Percentiles rank a stretch among this genome's conserved stretches.
These are phyloP conservation scores for Girardinus metallicus DNA, from an alignment of 2,797 vertebrate genomes.

Conservation along the genomic window DNA sequence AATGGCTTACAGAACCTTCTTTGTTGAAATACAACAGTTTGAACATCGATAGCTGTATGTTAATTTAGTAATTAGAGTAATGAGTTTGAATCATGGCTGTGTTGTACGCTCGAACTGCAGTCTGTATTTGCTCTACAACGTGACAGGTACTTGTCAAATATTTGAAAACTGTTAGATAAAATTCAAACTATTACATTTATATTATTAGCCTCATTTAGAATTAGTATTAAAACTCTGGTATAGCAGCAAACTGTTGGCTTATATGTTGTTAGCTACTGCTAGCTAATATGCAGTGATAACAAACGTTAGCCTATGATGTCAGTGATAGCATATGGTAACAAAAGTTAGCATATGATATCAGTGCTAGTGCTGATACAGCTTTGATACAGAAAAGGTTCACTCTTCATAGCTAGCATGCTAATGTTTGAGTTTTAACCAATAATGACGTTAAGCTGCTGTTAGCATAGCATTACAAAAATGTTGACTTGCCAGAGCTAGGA, in stretches of 20 bases:
- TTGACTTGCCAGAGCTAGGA: no score
- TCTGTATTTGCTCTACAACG: not conserved
- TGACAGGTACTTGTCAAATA: not conserved
- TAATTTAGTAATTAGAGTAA: no score
- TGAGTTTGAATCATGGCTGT: not conserved
- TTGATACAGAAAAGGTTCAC: not conserved
- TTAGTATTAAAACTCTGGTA: not conserved
- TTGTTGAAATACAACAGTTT: not conserved
- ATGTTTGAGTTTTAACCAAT: not conserved
- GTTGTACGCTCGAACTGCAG: not conserved
- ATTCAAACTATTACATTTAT: not conserved
- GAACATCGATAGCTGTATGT: no score
- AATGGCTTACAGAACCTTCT: not conserved
- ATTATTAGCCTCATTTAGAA: not conserved
- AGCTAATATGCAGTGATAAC: not conserved
- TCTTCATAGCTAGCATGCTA: not conserved
- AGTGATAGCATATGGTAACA: not conserved
- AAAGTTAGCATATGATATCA: not conserved
- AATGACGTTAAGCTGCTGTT: not conserved
- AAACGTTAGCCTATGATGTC: no score
- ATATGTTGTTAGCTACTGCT: not conserved
- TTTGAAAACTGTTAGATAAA: not conserved
- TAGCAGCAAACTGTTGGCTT: not conserved
- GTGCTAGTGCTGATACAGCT: not conserved
- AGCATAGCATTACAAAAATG: not conserved